These are phyloP conservation scores for Enteromius afrohamiltoni DNA, from an alignment of 2,797 vertebrate species.

Conservation along the genomic window DNA sequence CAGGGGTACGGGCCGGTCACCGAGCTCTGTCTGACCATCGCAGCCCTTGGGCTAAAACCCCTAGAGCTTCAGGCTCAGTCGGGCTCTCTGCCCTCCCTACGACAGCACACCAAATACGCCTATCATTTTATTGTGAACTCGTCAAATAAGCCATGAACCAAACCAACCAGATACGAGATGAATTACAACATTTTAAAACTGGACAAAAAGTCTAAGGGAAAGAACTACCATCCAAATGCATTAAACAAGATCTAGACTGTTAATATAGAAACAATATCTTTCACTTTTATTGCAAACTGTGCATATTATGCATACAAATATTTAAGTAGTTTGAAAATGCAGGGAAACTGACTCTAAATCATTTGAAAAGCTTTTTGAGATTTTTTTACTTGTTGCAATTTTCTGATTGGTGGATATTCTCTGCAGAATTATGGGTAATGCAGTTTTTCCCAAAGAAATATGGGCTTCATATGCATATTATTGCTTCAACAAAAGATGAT, in stretches of 20 bases:
- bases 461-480: background rate
- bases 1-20: too few species aligned
- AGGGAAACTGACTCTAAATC: background rate
- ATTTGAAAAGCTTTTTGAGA: background rate
- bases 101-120: too few species aligned
- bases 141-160: background rate
- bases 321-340: background rate
- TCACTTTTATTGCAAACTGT: background rate
- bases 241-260: background rate
- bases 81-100: too few species aligned
- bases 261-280: background rate
- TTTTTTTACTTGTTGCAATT: background rate
- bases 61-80: too few species aligned
- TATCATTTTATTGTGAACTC: too few species aligned
- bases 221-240: background rate
- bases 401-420: background rate
- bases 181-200: background rate
- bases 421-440: slow-evolving; percentile 5
- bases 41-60: too few species aligned
- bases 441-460: background rate
- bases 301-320: background rate
- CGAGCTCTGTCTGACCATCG: too few species aligned
- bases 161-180: background rate
- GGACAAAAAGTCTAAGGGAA: background rate
- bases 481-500: background rate